phyloP scores from a whole-genome alignment of 2,888 invertebrate species.

The Uropetala carovei region DNA sequence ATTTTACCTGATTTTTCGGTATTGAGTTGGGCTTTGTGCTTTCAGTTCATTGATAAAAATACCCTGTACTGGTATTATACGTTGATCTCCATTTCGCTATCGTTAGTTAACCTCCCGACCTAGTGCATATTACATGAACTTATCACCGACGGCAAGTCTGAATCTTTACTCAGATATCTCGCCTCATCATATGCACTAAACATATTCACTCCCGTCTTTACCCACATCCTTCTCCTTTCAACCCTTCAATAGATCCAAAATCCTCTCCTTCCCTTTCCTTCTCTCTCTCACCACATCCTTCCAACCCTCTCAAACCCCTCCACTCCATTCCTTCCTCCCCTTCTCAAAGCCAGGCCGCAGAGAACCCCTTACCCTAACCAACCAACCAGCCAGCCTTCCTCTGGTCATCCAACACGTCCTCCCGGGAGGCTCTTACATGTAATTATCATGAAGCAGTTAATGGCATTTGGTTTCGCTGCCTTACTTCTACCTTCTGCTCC shows the following conservation, averaged over 20 bases:
- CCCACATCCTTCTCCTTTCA: constrained; percentile 10
- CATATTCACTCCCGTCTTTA: too few relatives aligned
- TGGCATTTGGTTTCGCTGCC: constrained; percentile 63
- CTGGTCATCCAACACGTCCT: constrained; percentile 52
- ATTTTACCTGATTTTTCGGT: too few relatives aligned
- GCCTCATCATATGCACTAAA: too few relatives aligned
- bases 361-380: constrained; percentile 43
- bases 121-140: too few relatives aligned
- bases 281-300: neutral
- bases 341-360: constrained; percentile 38
- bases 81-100: too few relatives aligned
- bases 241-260: neutral
- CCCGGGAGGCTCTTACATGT: constrained; percentile 63
- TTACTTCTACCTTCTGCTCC: neutral
- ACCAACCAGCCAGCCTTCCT: constrained; percentile 52
- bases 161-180: too few relatives aligned
- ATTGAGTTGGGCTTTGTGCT: too few relatives aligned
- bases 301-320: neutral
- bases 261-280: neutral
- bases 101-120: too few relatives aligned
- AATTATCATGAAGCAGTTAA: constrained; percentile 66
- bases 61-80: too few relatives aligned
- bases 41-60: too few relatives aligned
- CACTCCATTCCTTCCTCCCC: neutral
- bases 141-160: too few relatives aligned